A percentile compares a stretch with the other conserved stretches of the same genome.
Conservation (phyloP, 92 coral and sea anemone species). For the Porites cylindrica region DNA sequence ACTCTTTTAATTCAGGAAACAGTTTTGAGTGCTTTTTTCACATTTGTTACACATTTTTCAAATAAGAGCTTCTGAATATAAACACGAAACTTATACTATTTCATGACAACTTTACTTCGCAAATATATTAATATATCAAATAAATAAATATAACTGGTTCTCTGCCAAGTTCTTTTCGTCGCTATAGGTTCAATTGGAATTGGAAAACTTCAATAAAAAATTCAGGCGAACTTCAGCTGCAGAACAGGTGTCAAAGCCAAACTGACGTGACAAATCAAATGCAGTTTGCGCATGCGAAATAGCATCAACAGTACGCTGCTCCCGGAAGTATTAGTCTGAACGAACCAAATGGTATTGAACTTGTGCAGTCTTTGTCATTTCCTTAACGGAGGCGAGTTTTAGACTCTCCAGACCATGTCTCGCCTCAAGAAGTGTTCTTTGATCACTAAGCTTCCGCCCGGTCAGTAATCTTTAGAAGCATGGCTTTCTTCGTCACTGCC, state of each 20-base stretch:
- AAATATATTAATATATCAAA: too few relatives aligned
- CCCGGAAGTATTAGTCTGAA: constrained; percentile 65
- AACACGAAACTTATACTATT: too few relatives aligned
- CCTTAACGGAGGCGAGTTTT: neutral
- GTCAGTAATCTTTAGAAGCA: constrained; percentile 41
- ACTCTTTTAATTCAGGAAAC: too few relatives aligned
- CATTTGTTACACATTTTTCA: too few relatives aligned
- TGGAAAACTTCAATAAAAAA: neutral
- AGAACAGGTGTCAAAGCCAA: constrained; percentile 36
- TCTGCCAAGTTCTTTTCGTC: too few relatives aligned
- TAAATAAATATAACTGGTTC: too few relatives aligned
- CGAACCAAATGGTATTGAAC: constrained; percentile 47
- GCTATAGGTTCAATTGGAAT: neutral
- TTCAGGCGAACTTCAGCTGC: constrained; percentile 1
- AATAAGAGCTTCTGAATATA: too few relatives aligned
- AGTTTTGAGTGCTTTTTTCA: too few relatives aligned
- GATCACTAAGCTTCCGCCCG: constrained; percentile 10
- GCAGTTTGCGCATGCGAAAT: constrained; percentile 53
- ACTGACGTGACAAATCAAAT: constrained; percentile 44
- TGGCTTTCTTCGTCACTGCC: constrained; percentile 56
- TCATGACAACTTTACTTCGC: too few relatives aligned
- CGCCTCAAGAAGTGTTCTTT: constrained; percentile 56
- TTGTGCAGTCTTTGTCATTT: constrained; percentile 45
- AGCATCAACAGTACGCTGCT: constrained; percentile 25
- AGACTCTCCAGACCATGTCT: constrained; percentile 52